Base-by-base conservation (phyloP, 2,888 invertebrate genomes). In the Ellobium chinense region DNA sequence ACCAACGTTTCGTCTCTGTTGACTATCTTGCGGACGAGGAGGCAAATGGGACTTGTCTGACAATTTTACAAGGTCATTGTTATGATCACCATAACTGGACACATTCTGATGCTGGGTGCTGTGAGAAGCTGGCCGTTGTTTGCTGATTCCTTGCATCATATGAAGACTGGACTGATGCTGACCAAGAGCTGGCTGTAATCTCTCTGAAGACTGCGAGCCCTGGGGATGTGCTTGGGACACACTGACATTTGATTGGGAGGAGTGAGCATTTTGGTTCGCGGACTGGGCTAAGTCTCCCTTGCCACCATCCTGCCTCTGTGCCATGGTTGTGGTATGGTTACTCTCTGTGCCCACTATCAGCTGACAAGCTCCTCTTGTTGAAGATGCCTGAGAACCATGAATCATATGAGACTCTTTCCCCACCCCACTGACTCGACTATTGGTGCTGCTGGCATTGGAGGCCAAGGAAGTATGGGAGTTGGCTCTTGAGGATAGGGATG, bases 381-480 rank as follows among this genome's bases (percentile, higher is more conserved):
- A 31, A 29, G 39, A 24, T 29, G 54, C 18, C 27, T 62, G 72
- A 58, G 60, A 12, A 69, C 72, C 66, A 56, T 62, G 34, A 34
- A 14, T 66, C 76, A 63, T 72, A 69, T 83, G 70, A 21, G 83
- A 83, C 46, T 83, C 83, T 46, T 83, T 83, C 37, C 83, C 83
- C 34, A 83, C 83, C 29, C 83, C 83, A 37, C 83, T 73, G 4
- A 83, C 79, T 9, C 83, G 79, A 31, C 81, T 83, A 68, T 81
- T 81, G 31, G 79, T 77, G 60, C 78, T 78, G 24, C 62, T 63
- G n/a, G 65, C 34, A 65, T 27, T 78, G n/a, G 72, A 65, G 18
- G 54, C 36, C 24, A 70, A 62, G 0, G 70, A 78, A 18, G 70
- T 78, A 56, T 78, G 69, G 21, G 70, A 69, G 18, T 18, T 72